These are phyloP conservation scores for Mormyrus iriodes DNA, from an alignment of 2,113 vertebrate genomes.

Conservation along the genomic window DNA sequence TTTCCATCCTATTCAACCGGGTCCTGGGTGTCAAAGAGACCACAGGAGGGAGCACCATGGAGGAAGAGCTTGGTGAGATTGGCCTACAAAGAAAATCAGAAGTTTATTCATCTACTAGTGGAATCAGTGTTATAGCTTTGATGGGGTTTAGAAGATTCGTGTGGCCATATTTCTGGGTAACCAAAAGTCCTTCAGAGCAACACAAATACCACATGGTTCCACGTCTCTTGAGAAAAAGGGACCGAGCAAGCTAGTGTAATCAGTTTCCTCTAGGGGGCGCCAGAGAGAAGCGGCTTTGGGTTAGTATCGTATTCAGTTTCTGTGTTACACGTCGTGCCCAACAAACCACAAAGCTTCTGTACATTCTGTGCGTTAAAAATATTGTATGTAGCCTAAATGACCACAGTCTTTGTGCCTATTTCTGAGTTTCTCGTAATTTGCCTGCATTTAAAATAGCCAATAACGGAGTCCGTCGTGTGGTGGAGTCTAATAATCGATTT, in stretches of 20 bases:
- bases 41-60: conserved; percentile 79
- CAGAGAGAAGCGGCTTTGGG: background rate
- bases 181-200: too few species aligned
- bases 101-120: background rate
- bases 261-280: background rate
- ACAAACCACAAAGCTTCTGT: too few species aligned
- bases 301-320: background rate
- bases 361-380: background rate
- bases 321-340: background rate
- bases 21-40: conserved; percentile 83
- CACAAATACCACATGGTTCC: too few species aligned
- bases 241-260: background rate
- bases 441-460: background rate
- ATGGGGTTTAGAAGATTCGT: background rate
- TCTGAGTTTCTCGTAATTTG: background rate
- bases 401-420: background rate
- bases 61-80: conserved; percentile 89
- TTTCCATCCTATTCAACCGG: conserved; percentile 97
- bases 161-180: background rate
- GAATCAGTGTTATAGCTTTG: background rate
- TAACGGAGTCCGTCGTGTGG: background rate
- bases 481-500: background rate
- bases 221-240: too few species aligned
- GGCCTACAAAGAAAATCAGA: background rate
- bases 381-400: background rate